Conservation (phyloP, 2,113 vertebrate genomes). For the Lontra canadensis region DNA sequence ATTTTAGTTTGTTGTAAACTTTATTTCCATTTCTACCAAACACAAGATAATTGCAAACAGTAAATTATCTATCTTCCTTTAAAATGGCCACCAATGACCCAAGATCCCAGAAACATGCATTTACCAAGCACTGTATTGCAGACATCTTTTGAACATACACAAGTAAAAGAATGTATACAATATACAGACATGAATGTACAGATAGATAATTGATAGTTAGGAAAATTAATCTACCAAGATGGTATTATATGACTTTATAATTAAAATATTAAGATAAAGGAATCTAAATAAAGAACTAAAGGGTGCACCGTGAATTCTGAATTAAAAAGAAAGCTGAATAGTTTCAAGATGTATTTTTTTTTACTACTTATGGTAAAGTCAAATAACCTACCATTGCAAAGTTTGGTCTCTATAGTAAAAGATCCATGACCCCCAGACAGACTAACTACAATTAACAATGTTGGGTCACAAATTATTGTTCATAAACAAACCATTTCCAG, state of each 20-base stretch:
- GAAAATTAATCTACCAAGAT: background rate
- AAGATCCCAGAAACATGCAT: background rate
- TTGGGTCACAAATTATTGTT: background rate
- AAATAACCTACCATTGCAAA: background rate
- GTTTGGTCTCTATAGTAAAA: background rate
- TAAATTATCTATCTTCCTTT: background rate
- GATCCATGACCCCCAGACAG: background rate
- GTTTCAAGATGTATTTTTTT: background rate
- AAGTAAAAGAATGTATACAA: background rate
- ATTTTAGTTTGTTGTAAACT: background rate
- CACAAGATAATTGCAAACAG: background rate
- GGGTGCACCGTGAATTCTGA: background rate
- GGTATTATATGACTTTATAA: background rate
- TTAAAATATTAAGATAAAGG: conserved; percentile 23
- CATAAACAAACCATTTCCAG: background rate
- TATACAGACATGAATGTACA: background rate
- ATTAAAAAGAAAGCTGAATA: background rate
- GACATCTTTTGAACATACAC: background rate
- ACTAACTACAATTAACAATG: background rate
- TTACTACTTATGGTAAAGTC: background rate
- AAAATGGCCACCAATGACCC: background rate
- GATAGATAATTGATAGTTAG: background rate
- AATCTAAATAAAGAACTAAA: background rate
- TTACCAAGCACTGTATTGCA: background rate
- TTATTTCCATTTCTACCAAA: conserved; percentile 7